A percentile compares a stretch with the other conserved stretches of the same genome.
These are phyloP conservation scores for Drosophila kanekoi DNA, from an alignment of 2,888 invertebrate genomes.

Conservation along the genomic window DNA sequence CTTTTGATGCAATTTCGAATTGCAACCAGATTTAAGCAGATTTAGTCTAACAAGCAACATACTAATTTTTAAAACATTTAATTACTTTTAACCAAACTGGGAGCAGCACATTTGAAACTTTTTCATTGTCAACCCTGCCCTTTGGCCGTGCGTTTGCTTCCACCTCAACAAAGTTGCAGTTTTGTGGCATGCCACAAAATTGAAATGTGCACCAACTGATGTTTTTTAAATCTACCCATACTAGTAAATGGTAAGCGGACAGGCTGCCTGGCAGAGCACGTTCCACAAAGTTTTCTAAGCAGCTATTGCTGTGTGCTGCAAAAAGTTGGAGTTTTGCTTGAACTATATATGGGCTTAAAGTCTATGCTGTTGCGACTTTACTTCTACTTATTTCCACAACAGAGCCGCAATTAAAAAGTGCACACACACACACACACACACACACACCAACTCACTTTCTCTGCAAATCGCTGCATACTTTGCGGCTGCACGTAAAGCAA, in stretches of 20 bases:
- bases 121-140: too few species aligned
- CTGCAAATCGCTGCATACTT: slow-evolving; percentile 51
- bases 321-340: slow-evolving; percentile 1
- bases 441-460: not conserved
- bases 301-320: not conserved
- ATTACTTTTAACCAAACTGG: too few species aligned
- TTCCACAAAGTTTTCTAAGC: slow-evolving; percentile 6
- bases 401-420: slow-evolving; percentile 12
- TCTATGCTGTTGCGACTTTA: not conserved
- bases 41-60: too few species aligned
- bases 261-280: slow-evolving; percentile 3
- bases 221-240: not conserved
- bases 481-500: slow-evolving; percentile 44
- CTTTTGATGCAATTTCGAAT: too few species aligned
- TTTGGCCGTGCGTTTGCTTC: not conserved
- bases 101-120: too few species aligned
- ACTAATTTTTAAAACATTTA: too few species aligned
- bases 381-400: not conserved
- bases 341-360: not conserved
- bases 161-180: not conserved
- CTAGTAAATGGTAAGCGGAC: slow-evolving; percentile 12
- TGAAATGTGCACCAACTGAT: not conserved
- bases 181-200: not conserved
- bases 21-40: too few species aligned
- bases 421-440: not conserved